Evolutionary conservation across 2,888 invertebrate species (phyloP), one percentile per base, ranked within the genome.

Genomic region (Rhagium mordax): DNA sequence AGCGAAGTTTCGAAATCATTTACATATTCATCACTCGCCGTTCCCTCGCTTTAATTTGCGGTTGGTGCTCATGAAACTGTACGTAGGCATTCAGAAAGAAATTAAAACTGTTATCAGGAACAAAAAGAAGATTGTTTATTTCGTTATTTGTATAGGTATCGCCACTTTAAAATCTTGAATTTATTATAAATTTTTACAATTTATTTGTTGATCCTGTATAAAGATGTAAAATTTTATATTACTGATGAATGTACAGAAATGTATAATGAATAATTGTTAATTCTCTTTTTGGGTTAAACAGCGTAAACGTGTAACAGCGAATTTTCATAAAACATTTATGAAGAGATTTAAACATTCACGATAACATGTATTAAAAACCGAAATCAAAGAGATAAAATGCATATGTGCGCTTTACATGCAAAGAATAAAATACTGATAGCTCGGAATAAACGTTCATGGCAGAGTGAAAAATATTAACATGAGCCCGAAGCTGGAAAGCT

Each of bases 261-360:
- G n/a, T n/a, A n/a, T n/a, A n/a, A n/a, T n/a, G 3, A 24, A 24
- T 24, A 24, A 24, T 24, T 24, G 3, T 3, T 24, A 20, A 20
- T 55, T 55, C 20, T 6, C 2, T 20, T 21, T 55, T 20, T n/a
- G 6, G 10, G 20, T n/a, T 24, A n/a, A 8, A 57, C 27, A 57
- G 5, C n/a, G 55, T 27, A 57, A 57, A 24, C 13, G 55, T 8
- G 13, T 18, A 33, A 41, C 13, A 10, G 29, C 33, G 18, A 20
- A 59, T 15, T 59, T 59, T 59, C 8, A 59, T 59, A 59, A 59
- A 59, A 33, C 59, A 59, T 59, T 5, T 41, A 41, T 13, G n/a
- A 59, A 16, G 24, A 29, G 59, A 18, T 59, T 33, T 18, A 33
- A 59, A 33, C 29, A 20, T 15, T 8, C 10, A 41, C 16, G 55